phyloP scores from a whole-genome alignment of 2,113 vertebrate species.

The Xenopus borealis region DNA sequence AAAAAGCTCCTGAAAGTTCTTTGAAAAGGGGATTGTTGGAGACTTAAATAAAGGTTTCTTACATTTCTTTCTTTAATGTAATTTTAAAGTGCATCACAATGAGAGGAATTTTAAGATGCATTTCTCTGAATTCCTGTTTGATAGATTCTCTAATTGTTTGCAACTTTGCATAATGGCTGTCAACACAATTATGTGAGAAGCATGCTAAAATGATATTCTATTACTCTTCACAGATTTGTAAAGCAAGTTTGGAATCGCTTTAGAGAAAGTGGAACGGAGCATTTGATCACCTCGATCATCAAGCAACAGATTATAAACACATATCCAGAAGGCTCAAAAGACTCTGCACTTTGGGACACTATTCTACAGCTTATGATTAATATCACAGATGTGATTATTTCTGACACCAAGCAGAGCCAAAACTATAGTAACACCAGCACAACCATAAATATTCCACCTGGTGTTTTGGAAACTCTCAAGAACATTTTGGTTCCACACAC shows the following conservation, averaged over 20 bases:
- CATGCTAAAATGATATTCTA: no score
- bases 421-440: background rate
- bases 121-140: no score
- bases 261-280: slow-evolving; percentile 15
- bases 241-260: slow-evolving; percentile 23
- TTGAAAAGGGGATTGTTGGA: no score
- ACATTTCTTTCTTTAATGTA: no score
- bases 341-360: background rate
- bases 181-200: no score
- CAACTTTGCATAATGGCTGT: no score
- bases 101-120: no score
- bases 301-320: background rate
- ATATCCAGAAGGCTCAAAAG: background rate
- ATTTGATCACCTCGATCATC: background rate
- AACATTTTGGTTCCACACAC: background rate
- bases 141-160: no score
- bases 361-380: slow-evolving; percentile 16
- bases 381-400: slow-evolving; percentile 19
- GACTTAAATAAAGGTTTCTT: no score
- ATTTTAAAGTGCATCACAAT: no score
- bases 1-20: no score
- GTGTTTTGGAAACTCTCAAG: background rate
- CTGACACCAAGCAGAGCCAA: background rate
- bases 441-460: background rate
- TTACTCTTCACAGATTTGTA: background rate